Evolutionary conservation across 2,888 invertebrate species (phyloP).

Genomic region (Caenorhabditis sp.): DNA sequence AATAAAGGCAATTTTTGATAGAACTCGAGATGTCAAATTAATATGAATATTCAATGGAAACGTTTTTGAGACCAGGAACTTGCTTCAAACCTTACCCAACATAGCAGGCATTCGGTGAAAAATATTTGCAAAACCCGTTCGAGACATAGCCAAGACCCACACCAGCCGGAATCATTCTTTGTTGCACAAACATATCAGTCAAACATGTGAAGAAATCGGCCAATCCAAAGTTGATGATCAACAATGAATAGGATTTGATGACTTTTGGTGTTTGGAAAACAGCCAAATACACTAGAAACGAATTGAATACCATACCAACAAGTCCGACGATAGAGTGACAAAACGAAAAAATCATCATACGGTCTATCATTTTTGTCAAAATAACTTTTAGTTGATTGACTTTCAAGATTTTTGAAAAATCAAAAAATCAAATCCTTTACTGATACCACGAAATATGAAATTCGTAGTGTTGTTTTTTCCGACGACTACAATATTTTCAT

Average conservation of each 20-base stretch:
- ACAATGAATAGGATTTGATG: neutral
- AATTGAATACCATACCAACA: neutral
- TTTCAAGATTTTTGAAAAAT: no score
- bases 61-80: no score
- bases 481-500: no score
- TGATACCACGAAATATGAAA: no score
- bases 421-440: no score
- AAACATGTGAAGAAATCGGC: constrained; percentile 5
- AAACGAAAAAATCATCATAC: neutral
- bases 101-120: constrained; percentile 2
- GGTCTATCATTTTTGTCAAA: no score
- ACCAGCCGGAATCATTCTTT: constrained; percentile 4
- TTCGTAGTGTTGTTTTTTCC: no score
- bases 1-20: no score
- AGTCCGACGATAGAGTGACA: neutral
- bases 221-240: constrained; percentile 2
- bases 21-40: no score
- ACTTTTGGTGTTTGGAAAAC: neutral
- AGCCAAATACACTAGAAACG: neutral
- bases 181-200: constrained; percentile 5
- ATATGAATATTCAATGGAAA: no score
- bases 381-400: no score
- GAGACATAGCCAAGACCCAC: neutral
- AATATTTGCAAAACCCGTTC: neutral
- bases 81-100: constrained; percentile 3